A percentile compares a stretch with the other conserved stretches of the same genome.
phyloP scores from a whole-genome alignment of 2,888 invertebrate genomes.

The Melanotus villosus region DNA sequence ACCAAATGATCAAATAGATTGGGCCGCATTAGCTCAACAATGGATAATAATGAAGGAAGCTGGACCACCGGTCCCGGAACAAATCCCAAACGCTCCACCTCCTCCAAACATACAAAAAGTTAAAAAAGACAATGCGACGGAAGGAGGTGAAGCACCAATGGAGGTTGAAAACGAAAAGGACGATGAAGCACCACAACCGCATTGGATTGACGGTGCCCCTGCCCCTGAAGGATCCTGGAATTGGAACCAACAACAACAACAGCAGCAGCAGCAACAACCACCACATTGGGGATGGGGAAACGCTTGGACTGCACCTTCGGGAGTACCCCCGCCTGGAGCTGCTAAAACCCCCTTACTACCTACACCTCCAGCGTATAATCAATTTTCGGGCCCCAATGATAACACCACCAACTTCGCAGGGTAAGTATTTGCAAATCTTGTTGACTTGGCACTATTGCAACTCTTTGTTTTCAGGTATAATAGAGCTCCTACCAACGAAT shows the following conservation, averaged over 20 bases:
- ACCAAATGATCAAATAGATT: slow-evolving; percentile 91
- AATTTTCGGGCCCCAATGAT: slow-evolving; percentile 58
- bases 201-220: slow-evolving; percentile 47
- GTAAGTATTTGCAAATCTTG: slow-evolving; percentile 32
- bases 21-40: slow-evolving; percentile 97
- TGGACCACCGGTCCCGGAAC: slow-evolving; percentile 68
- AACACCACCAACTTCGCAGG: slow-evolving; percentile 46
- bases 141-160: slow-evolving; percentile 91
- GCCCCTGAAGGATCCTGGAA: slow-evolving; percentile 59
- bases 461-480: slow-evolving; percentile 48
- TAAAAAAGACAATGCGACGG: slow-evolving; percentile 68
- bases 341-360: slow-evolving; percentile 65
- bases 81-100: slow-evolving; percentile 75
- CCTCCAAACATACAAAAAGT: slow-evolving; percentile 63
- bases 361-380: slow-evolving; percentile 61
- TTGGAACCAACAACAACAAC: slow-evolving; percentile 69
- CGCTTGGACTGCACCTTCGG: slow-evolving; percentile 65
- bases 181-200: slow-evolving; percentile 67
- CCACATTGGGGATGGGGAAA: slow-evolving; percentile 66
- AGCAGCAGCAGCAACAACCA: slow-evolving; percentile 71
- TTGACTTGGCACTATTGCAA: too few relatives aligned
- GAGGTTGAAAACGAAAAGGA: slow-evolving; percentile 86
- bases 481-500: slow-evolving; percentile 46
- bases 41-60: slow-evolving; percentile 97
- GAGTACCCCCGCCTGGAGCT: slow-evolving; percentile 63